Conservation (phyloP, 2,797 vertebrate genomes). For the Darevskia nairensis region DNA sequence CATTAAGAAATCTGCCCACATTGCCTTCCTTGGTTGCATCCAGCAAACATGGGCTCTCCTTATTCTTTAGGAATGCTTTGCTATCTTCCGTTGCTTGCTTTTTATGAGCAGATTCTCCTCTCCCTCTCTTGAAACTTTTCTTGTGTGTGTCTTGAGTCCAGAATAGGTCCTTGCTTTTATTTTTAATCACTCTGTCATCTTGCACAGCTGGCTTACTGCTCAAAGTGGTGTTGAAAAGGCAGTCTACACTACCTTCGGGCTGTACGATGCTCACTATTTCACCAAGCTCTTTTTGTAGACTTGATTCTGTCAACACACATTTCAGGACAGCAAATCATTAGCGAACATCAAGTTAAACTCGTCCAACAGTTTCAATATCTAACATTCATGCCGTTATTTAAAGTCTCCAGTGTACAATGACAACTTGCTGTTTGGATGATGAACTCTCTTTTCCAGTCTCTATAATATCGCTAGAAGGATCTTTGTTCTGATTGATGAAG, state of each 20-base stretch:
- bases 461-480: not conserved
- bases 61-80: conserved; percentile 13
- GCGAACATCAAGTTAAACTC: not conserved
- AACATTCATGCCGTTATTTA: too few species aligned
- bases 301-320: conserved; percentile 62
- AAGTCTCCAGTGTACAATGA: not conserved
- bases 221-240: conserved; percentile 24
- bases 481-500: too few species aligned
- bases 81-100: conserved; percentile 42
- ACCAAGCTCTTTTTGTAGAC: conserved; percentile 49
- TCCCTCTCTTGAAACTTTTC: conserved; percentile 37
- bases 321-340: conserved; percentile 31
- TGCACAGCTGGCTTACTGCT: conserved; percentile 30
- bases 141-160: conserved; percentile 42
- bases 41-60: conserved; percentile 78
- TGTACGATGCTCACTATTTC: conserved; percentile 14
- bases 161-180: not conserved
- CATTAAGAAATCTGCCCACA: conserved; percentile 92
- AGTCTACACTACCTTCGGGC: conserved; percentile 45
- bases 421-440: not conserved
- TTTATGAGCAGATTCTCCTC: conserved; percentile 47
- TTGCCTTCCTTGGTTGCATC: conserved; percentile 94
- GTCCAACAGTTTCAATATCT: not conserved
- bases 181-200: conserved; percentile 2
- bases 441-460: not conserved